Base-by-base conservation (phyloP, 2,113 vertebrate genomes). In the Rattus rattus region DNA sequence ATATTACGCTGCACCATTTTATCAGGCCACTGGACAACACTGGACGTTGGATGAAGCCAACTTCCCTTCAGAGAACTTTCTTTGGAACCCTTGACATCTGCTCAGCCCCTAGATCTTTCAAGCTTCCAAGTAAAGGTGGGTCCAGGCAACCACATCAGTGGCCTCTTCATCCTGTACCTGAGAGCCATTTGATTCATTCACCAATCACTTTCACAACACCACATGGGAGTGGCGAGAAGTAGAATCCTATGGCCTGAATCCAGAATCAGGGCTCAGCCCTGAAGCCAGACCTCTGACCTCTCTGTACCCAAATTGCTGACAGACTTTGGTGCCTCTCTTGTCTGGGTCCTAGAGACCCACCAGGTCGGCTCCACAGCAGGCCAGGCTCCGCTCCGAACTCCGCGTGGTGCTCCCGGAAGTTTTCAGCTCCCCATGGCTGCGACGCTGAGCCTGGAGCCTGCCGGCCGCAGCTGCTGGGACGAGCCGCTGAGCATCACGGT, bases 401-500 rank as follows among this genome's bases (percentile, higher is more conserved):
- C 43, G 7, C 33, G 28, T 0, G 0, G 9, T 61, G 10, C 49
- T 17, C 75, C 5, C 47, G 13, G 1, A 2, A 0, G 19, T 4
- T 54, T 20, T 4, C 0, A 0, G 56, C 28, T 59, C 36, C 7
- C 33, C 3, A 14, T 39, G 80, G 11, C 73, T 0, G 81, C 81
- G 2, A 91, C 73, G 2, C 49, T 95, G n/a, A 30, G 4, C 28
- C 26, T 99, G 61, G 94, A 96, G 36, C 98, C 98, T 0, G 59
- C 97, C 17, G 4, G 83, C 84, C 84, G 94, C 96, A 97, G 98
- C 97, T 88, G 97, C 83, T 99, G 98, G 94, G 98, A 99, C 20
- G 61, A 98, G 43, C 43, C 43, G 43, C 43, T 43, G 43, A 43
- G 43, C 43, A 43, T 43, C 43, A 43, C 43, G 43, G 43, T 43